phyloP scores from a whole-genome alignment of 2,888 invertebrate species.

The Augochlorella aurata region DNA sequence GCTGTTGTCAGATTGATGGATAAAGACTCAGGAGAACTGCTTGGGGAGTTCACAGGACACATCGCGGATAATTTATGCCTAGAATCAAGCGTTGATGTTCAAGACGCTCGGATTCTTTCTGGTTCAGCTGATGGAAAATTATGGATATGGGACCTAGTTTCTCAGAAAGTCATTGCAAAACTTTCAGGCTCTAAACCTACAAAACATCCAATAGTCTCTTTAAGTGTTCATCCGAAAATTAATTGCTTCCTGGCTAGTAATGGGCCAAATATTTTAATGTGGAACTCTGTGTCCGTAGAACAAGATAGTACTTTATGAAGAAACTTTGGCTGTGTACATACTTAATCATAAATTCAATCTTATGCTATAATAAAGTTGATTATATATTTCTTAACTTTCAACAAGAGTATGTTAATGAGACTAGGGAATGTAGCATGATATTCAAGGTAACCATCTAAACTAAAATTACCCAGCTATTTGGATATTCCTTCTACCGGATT shows the following conservation, averaged over 20 bases:
- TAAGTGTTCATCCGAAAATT: conserved; percentile 91
- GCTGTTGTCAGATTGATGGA: conserved; percentile 93
- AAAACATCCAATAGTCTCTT: conserved; percentile 83
- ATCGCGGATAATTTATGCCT: conserved; percentile 91
- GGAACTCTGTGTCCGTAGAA: conserved; percentile 82
- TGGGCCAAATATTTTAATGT: conserved; percentile 88
- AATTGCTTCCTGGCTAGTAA: conserved; percentile 89
- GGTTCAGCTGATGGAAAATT: conserved; percentile 94
- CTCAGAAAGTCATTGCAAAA: conserved; percentile 84
- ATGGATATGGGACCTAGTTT: conserved; percentile 95
- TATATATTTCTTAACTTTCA: neutral
- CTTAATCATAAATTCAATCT: neutral
- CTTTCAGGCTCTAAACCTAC: conserved; percentile 78
- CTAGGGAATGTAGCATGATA: too few species aligned
- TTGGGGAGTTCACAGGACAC: conserved; percentile 92
- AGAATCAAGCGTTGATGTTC: conserved; percentile 92
- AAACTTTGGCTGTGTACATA: neutral
- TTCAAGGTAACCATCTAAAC: too few species aligned
- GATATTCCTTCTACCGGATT: too few species aligned
- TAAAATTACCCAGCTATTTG: too few species aligned
- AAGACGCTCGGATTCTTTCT: conserved; percentile 93
- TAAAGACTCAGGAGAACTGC: conserved; percentile 90
- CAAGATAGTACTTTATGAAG: conserved; percentile 21
- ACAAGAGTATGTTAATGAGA: neutral
- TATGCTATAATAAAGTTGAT: neutral